A percentile compares a stretch with the other conserved stretches of the same genome.
Conservation (phyloP, 1,140 invertebrate genomes). For the Diploscapter pachys region DNA sequence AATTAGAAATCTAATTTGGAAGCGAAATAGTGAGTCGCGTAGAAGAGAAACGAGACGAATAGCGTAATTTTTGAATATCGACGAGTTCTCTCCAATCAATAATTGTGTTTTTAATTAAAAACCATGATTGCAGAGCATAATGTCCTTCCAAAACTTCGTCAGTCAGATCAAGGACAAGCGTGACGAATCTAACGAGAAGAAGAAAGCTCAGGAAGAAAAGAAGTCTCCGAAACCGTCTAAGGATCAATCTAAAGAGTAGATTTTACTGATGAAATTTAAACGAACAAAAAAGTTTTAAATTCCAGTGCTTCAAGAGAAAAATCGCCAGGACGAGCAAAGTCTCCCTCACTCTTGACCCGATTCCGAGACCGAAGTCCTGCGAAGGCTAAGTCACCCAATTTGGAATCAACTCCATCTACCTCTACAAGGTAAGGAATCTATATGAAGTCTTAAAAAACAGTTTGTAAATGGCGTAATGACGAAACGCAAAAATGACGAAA, state of each 20-base stretch:
- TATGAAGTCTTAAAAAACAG: background rate
- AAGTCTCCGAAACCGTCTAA: conserved; percentile 34
- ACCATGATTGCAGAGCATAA: no score
- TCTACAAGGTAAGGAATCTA: conserved; percentile 22
- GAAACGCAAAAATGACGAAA: no score
- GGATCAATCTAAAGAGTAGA: background rate
- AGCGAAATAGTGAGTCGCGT: background rate
- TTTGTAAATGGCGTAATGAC: no score
- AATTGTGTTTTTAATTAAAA: no score
- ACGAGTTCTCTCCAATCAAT: no score
- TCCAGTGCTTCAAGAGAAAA: conserved; percentile 33
- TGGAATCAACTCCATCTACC: conserved; percentile 34
- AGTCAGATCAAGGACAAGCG: conserved; percentile 45
- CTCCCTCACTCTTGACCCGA: conserved; percentile 42
- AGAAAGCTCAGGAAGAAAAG: conserved; percentile 35
- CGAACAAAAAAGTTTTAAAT: conserved; percentile 18
- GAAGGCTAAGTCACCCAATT: conserved; percentile 33
- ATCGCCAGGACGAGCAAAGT: conserved; percentile 37
- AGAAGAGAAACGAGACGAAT: no score
- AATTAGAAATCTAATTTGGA: conserved; percentile 25
- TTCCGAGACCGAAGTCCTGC: conserved; percentile 48
- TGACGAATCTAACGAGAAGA: conserved; percentile 35
- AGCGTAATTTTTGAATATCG: no score
- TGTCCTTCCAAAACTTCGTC: conserved; percentile 37
- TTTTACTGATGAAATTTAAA: conserved; percentile 5